Evolutionary conservation across 2,888 invertebrate species (phyloP).

Genomic region (Athrips mouffetella): DNA sequence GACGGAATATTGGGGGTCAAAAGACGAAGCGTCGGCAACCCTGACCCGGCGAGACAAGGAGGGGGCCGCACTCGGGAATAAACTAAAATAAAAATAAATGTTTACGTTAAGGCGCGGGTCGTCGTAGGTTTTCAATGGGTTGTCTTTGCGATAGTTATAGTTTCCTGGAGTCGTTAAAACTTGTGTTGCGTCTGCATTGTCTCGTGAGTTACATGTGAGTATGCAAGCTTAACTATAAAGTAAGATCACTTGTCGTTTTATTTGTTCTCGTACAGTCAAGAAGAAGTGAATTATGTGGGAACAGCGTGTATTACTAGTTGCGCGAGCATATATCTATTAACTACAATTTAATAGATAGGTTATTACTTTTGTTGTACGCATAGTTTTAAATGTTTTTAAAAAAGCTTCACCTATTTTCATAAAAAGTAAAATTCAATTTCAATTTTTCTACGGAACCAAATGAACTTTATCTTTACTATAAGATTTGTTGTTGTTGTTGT

Average conservation of each 20-base stretch:
- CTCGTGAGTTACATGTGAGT: constrained; percentile 28
- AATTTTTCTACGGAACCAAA: too few species aligned
- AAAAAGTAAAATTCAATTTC: too few species aligned
- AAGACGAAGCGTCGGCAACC: constrained; percentile 75
- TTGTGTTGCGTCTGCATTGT: constrained; percentile 39
- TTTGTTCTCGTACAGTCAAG: background rate
- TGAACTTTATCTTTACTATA: too few species aligned
- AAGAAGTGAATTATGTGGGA: constrained; percentile 1
- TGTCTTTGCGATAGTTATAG: constrained; percentile 35
- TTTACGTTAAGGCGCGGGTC: constrained; percentile 26
- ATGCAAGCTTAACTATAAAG: constrained; percentile 21
- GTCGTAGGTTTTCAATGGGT: constrained; percentile 35
- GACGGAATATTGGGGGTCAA: constrained; percentile 61
- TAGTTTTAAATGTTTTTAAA: too few species aligned
- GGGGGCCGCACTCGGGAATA: constrained; percentile 58
- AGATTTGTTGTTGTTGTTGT: too few species aligned
- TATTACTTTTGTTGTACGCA: too few species aligned
- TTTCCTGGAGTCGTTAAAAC: constrained; percentile 43
- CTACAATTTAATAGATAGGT: too few species aligned
- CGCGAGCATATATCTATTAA: too few species aligned
- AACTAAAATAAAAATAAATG: constrained; percentile 26
- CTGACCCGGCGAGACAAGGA: constrained; percentile 65
- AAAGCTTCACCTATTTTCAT: too few species aligned
- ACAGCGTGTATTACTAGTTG: background rate
- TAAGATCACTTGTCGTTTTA: constrained; percentile 9